Base-by-base conservation (phyloP, 2,113 vertebrate genomes). In the Notothenia coriiceps region DNA sequence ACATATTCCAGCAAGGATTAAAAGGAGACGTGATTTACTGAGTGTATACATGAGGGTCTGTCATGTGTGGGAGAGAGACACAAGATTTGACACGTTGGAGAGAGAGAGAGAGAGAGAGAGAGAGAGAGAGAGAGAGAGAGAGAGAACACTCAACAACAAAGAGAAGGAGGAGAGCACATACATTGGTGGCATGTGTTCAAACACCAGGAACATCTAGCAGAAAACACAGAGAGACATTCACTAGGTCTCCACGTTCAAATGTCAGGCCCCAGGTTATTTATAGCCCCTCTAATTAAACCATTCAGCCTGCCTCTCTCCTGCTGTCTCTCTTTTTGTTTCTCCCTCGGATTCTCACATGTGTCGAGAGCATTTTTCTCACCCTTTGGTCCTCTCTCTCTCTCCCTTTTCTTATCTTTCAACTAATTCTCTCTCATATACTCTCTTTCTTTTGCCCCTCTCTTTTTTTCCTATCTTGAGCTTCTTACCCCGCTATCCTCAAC, bases 241-340 rank as follows among this genome's bases (percentile, higher is more conserved):
- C 64, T 84, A 80, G 86, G 88, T 87, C 85, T 89, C 82, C 77
- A 59, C 84, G 89, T 90, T 93, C 87, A 95, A 93, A 95, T 94
- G 92, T 93, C 92, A 94, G 76, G 80, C 80, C 83, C 79, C 71
- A 50, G 85, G 89, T 92, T 94, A 94, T 95, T 94, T 93, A 92
- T 94, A 94, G 93, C 78, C 73, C 43, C 20, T 89, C 88, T 92
- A 94, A 94, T 94, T 94, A 93, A 94, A 92, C 84, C 86, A 81
- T 88, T 74, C 89, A 76, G 67, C 56, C 46, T 86, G 86, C 75
- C 50, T 85, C 79, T 87, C 70, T 89, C 81, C 69, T 85, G 52
- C 77, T 84, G 79, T 78, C 79, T 87, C 68, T 56, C 70, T 84
- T 78, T 78, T 82, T n/a, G 51, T 82, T 74, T 85, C 70, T 83